Evolutionary conservation across 2,888 invertebrate genomes (phyloP), one percentile per base, ranked within the genome.

Genomic region (Rambutsinella grinnellia): DNA sequence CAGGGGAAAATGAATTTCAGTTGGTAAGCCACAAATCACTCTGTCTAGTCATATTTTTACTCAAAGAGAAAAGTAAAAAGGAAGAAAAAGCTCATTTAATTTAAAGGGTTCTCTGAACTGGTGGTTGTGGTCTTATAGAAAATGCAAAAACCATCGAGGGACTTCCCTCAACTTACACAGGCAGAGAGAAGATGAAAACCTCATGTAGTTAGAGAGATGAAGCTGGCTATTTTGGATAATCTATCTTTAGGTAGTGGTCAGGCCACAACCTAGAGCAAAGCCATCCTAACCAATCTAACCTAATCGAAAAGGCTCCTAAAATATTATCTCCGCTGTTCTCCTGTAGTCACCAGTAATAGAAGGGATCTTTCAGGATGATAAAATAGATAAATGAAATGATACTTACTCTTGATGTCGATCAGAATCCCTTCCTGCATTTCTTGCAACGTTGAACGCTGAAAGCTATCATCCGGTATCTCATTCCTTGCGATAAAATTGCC

Each of bases 391-490:
- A 61, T 61, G 46, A 56, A 46, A 61, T 17, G 53, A n/a, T 36
- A 78, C 85, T 84, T 82, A 86, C 86, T 86, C 83, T 86, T 86
- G 70, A 87, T 85, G 27, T 85, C 85, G 44, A 86, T 84, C 28
- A 86, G 84, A 57, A 86, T 85, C 19, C 86, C 85, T 69, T 87
- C 87, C 78, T 86, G 86, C 85, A 87, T 87, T 75, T 86, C 85
- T 80, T 87, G 86, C 51, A 87, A 83, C 5, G 86, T 85, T 1
- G 86, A 86, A 26, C 85, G 83, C 69, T 85, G 84, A 75, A 85
- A 85, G 66, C 85, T 84, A 75, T 87, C 86, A 76, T 86, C 86
- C 2, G 87, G 86, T 5, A 86, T 86, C 21, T 85, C 85, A 79
- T 86, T 85, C 21, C 84, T 83, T 51, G 84, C 82, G 49, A 86